These are phyloP conservation scores for Portevinia maculata DNA, from an alignment of 2,888 invertebrate genomes.

Conservation along the genomic window DNA sequence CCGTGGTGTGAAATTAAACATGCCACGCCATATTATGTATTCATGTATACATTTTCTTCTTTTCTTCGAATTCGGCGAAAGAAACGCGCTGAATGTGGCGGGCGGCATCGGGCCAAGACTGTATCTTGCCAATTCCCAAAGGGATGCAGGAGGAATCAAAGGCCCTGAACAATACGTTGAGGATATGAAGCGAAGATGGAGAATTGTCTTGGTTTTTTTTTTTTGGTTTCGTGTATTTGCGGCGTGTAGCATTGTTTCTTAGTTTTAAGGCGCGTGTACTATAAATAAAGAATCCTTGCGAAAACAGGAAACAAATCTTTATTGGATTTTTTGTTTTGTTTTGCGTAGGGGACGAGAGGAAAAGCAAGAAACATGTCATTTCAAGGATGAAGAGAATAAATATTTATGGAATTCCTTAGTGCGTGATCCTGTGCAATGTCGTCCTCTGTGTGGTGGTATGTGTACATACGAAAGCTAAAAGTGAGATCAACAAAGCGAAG, in stretches of 20 bases:
- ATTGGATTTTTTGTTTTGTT: slow-evolving; percentile 52
- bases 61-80: slow-evolving; percentile 23
- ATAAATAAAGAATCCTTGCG: slow-evolving; percentile 70
- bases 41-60: slow-evolving; percentile 62
- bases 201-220: slow-evolving; percentile 23
- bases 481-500: slow-evolving; percentile 23
- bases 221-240: background rate
- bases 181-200: slow-evolving; percentile 65
- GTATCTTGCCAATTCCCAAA: slow-evolving; percentile 68
- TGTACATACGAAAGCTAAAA: slow-evolving; percentile 20
- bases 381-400: slow-evolving; percentile 66
- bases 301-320: slow-evolving; percentile 48
- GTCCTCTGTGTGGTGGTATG: background rate
- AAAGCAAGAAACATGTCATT: slow-evolving; percentile 59
- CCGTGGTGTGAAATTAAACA: slow-evolving; percentile 74
- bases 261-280: slow-evolving; percentile 21
- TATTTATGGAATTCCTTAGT: slow-evolving; percentile 74
- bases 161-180: slow-evolving; percentile 55
- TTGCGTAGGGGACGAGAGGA: background rate
- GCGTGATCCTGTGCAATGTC: slow-evolving; percentile 49
- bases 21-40: slow-evolving; percentile 74
- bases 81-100: slow-evolving; percentile 12
- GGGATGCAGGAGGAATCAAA: slow-evolving; percentile 62
- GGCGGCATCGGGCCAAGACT: slow-evolving; percentile 49
- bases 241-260: slow-evolving; percentile 53